Percentiles rank a stretch among this genome's conserved stretches.
These are phyloP conservation scores for Sebastes vulpes DNA, from an alignment of 2,797 vertebrate species.

Conservation along the genomic window DNA sequence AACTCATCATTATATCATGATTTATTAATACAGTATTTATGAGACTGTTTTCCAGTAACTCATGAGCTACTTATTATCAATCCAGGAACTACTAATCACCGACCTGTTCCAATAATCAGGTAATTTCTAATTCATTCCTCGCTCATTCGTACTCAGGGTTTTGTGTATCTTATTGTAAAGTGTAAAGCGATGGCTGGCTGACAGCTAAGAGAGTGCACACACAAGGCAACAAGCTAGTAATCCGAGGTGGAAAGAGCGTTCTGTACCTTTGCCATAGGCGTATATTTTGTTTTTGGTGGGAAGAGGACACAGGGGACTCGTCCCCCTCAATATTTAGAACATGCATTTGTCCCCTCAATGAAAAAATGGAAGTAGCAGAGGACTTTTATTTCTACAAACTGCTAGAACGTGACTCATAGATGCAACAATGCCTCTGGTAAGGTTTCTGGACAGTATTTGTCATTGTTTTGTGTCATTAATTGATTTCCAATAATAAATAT, in stretches of 20 bases:
- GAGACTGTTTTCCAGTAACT: background rate
- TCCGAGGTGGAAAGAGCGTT: background rate
- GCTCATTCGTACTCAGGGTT: background rate
- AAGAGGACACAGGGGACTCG: rapidly evolving
- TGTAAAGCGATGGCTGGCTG: background rate
- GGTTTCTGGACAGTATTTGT: too few species aligned
- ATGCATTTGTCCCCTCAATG: too few species aligned
- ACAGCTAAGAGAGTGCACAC: background rate
- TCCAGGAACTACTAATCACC: background rate
- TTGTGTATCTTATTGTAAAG: background rate
- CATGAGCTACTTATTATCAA: background rate
- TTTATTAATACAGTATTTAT: background rate
- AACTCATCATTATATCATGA: background rate
- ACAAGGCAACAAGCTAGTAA: background rate
- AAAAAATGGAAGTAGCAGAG: too few species aligned
- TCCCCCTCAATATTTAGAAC: too few species aligned
- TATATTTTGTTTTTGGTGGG: too few species aligned
- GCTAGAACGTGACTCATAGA: too few species aligned
- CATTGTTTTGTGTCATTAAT: too few species aligned
- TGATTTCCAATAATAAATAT: too few species aligned
- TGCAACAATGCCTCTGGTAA: too few species aligned
- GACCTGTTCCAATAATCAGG: background rate
- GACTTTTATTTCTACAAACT: too few species aligned
- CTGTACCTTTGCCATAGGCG: background rate
- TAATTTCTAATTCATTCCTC: background rate